Conservation (phyloP, 2,113 vertebrate species). For the Bothrops jararaca region DNA sequence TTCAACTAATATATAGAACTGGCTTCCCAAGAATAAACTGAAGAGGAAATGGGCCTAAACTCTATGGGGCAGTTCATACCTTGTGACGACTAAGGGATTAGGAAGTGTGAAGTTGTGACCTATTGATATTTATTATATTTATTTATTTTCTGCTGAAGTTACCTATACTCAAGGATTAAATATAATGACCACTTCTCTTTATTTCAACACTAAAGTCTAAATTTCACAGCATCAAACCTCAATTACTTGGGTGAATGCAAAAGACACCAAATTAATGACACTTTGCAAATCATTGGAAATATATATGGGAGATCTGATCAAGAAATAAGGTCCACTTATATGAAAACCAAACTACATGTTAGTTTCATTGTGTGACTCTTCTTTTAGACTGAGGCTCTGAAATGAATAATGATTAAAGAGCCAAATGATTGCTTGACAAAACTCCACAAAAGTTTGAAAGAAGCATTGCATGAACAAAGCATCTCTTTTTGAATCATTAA, state of each 20-base stretch:
- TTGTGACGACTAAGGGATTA: background rate
- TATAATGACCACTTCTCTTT: background rate
- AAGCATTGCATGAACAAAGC: background rate
- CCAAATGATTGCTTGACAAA: background rate
- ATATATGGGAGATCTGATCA: background rate
- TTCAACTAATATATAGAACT: background rate
- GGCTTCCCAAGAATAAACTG: background rate
- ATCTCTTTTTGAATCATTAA: background rate
- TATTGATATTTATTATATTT: background rate
- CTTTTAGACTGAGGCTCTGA: background rate
- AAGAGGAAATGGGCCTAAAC: background rate
- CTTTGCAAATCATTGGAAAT: background rate
- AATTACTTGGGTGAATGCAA: background rate
- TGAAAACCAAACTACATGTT: background rate
- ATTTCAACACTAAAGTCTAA: background rate
- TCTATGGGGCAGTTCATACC: background rate
- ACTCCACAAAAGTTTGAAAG: background rate
- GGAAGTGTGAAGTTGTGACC: background rate
- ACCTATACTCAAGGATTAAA: background rate
- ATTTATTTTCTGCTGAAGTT: background rate
- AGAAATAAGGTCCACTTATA: background rate
- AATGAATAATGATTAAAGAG: background rate
- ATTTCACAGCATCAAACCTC: background rate
- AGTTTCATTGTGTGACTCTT: background rate
- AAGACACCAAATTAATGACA: background rate